Conservation (phyloP, 2,888 invertebrate species). For the Therioaphis trifolii region DNA sequence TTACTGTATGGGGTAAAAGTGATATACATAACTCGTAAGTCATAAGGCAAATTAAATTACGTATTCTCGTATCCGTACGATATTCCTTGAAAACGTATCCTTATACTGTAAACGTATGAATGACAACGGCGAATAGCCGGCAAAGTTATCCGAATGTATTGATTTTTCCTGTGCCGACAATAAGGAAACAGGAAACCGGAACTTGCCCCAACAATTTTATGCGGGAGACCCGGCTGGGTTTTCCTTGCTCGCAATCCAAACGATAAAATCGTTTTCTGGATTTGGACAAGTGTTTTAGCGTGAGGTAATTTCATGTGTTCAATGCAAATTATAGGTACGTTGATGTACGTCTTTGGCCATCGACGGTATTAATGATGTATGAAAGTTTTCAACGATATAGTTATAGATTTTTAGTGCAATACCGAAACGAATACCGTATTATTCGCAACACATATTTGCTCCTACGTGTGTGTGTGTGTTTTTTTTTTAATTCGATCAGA, state of each 20-base stretch:
- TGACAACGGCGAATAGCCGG: neutral
- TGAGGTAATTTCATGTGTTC: too few species aligned
- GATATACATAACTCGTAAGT: too few species aligned
- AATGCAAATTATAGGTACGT: neutral
- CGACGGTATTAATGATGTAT: too few species aligned
- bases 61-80: neutral
- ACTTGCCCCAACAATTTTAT: neutral
- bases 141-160: constrained; percentile 8
- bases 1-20: too few species aligned
- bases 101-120: neutral
- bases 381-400: too few species aligned
- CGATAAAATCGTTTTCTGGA: neutral
- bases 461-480: too few species aligned
- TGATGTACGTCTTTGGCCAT: too few species aligned
- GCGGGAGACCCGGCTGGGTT: neutral
- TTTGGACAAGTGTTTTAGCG: neutral
- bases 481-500: too few species aligned
- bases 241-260: neutral
- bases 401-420: too few species aligned
- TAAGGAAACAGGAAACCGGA: constrained; percentile 26
- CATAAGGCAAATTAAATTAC: neutral
- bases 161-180: constrained; percentile 16
- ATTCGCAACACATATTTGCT: too few species aligned
- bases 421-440: too few species aligned
- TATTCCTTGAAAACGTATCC: too few species aligned